Percentiles rank a stretch among this genome's conserved stretches.
phyloP scores from a whole-genome alignment of 2,113 vertebrate genomes.

The Tonatia bakeri region DNA sequence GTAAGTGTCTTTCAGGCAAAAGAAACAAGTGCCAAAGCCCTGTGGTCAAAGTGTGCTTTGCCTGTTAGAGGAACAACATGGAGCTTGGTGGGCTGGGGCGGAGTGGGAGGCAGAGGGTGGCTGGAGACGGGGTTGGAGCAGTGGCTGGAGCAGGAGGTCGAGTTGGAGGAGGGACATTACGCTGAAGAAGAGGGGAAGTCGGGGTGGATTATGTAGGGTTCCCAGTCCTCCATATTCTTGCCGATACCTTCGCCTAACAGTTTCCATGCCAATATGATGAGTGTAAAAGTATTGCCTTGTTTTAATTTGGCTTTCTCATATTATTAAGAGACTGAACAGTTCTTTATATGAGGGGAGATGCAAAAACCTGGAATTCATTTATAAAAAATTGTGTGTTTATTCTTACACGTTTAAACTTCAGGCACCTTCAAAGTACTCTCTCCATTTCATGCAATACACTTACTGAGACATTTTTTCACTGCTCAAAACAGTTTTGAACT shows the following conservation, averaged over 20 bases:
- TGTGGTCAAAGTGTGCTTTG: neutral
- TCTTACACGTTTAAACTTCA: too few relatives aligned
- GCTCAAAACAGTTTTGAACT: too few relatives aligned
- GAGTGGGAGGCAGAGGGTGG: neutral
- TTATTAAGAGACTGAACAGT: neutral
- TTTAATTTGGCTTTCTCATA: neutral
- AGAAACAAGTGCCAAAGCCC: neutral
- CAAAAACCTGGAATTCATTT: too few relatives aligned
- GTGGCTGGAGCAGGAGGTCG: neutral
- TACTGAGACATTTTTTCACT: too few relatives aligned
- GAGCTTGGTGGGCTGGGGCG: neutral
- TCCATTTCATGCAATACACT: too few relatives aligned
- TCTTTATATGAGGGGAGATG: neutral
- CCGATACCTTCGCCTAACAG: neutral
- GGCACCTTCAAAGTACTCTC: too few relatives aligned
- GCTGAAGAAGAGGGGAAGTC: neutral
- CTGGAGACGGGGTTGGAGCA: neutral
- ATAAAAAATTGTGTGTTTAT: too few relatives aligned
- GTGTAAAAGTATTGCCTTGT: neutral
- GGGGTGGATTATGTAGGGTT: neutral
- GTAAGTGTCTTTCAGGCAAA: neutral
- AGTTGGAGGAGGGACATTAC: neutral
- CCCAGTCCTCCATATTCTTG: neutral
- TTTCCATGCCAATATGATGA: neutral
- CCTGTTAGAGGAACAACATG: neutral